Evolutionary conservation across 2,888 invertebrate species (phyloP), one percentile per base, ranked within the genome.

Genomic region (Caenorhabditis imperialis): DNA sequence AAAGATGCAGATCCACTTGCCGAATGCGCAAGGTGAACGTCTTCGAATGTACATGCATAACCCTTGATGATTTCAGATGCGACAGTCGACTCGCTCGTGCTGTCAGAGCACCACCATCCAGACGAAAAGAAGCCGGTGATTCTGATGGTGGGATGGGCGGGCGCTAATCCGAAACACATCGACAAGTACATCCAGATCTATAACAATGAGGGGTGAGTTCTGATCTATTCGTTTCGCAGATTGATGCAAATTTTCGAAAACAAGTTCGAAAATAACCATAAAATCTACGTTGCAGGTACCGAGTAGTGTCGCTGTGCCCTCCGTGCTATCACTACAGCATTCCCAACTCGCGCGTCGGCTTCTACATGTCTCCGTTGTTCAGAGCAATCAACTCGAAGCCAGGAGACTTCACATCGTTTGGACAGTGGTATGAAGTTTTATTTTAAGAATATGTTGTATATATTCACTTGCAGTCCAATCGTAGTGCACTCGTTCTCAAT

Each of bases 121-220:
- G 79, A 75, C 35, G 75, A 71, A 45, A 71, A 63, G 30, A 77
- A 77, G 57, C 77, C 79, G 6, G 75, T 79, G 35, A 44, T 79
- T 33, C 50, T 79, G 37, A 50, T 79, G 35, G 63, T 79, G 20
- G 79, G 79, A 27, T 79, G 79, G 79, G 79, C 77, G n/a, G 81
- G 81, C 7, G 79, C 81, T 7, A 70, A 75, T 54, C 72, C 76
- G 27, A 74, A 71, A 42, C 73, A 77, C 45, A 63, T 81, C 22
- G 74, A 75, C 50, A 81, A 81, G 25, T 81, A 81, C 57, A 76
- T 79, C n/a, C 55, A 62, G 20, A 71, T 79, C 42, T 81, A 81
- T 47, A 76, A 76, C 33, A 69, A 75, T 54, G 61, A 75, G 37
- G 74, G 81, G 81, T 70, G 2, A 38, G 42, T 48, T 23, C 23